Evolutionary conservation across 2,113 vertebrate genomes (phyloP).

Genomic region (Colinus virginianus): DNA sequence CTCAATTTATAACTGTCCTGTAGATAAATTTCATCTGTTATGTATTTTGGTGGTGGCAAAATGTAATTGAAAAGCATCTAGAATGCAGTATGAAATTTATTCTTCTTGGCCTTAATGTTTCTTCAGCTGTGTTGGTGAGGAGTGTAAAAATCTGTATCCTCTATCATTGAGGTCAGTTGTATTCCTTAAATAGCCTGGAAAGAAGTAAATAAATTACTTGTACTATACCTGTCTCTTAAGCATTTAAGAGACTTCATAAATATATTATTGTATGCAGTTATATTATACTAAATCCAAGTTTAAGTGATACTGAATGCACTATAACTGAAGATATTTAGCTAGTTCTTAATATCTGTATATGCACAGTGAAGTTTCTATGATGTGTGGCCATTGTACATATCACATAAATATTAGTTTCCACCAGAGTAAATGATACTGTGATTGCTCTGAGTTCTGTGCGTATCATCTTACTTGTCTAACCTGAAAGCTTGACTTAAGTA

Average conservation of each 20-base stretch:
- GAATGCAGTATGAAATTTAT: background rate
- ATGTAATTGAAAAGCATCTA: background rate
- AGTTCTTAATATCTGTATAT: background rate
- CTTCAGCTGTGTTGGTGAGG: background rate
- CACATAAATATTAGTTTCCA: background rate
- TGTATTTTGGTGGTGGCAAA: background rate
- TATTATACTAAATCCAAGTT: background rate
- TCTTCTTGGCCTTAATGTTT: background rate
- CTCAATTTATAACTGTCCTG: background rate
- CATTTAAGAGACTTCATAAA: background rate
- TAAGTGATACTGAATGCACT: background rate
- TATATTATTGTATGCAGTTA: background rate
- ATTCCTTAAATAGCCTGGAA: background rate
- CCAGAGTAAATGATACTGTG: background rate
- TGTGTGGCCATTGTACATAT: background rate
- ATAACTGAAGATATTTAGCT: background rate
- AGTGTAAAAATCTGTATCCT: background rate
- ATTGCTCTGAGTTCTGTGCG: background rate
- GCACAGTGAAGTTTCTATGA: background rate
- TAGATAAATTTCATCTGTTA: background rate
- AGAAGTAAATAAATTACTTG: background rate
- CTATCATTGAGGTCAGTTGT: background rate
- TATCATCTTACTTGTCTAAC: background rate
- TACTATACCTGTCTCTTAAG: background rate
- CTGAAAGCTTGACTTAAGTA: background rate